Evolutionary conservation across 2,888 invertebrate genomes (phyloP), one percentile per base, ranked within the genome.

Genomic region (Cartodere bifasciata): DNA sequence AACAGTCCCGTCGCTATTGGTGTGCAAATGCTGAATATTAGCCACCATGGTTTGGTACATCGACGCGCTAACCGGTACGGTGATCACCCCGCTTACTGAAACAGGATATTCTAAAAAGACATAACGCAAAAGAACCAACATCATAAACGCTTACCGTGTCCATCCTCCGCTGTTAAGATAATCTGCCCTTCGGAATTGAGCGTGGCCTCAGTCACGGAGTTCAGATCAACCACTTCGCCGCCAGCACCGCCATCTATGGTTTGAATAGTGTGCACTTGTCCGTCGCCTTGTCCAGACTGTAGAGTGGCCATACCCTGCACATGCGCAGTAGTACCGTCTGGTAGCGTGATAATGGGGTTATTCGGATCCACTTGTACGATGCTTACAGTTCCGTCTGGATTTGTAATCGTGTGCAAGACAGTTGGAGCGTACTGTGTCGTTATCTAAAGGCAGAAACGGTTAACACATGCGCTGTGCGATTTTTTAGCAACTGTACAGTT

Each of bases 21-120:
- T 68, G 48, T 75, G 75, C 44, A 82, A 68, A 53, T 75, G 74
- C 58, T 84, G 82, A 58, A 88, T 85, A 59, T 84, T 84, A 32
- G 90, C 86, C 55, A 91, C 84, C 71, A 92, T 90, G 36, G 88
- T 86, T 65, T 94, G 92, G 68, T 94, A 94, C 82, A 94, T 88
- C 39, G 88, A 86, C 35, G 86, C 84, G 23, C 87, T 84, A 39
- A 94, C 88, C 32, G 94, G 94, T 48, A 94, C 86, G 32, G 92
- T 90, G 57, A 94, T 90, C 65, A 94, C 90, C 37, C 91, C 91
- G 50, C 87, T 82, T 49, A 87, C 87, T 45, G 83, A 79, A 47
- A 86, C 35, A 31, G 35, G 35, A 28, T 35, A 35, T 35, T 35
- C 35, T 35, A 31, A 31, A 31, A 28, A 31, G 23, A 35, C n/a